Evolutionary conservation across 2,113 vertebrate genomes (phyloP).

Genomic region (Buteo buteo): DNA sequence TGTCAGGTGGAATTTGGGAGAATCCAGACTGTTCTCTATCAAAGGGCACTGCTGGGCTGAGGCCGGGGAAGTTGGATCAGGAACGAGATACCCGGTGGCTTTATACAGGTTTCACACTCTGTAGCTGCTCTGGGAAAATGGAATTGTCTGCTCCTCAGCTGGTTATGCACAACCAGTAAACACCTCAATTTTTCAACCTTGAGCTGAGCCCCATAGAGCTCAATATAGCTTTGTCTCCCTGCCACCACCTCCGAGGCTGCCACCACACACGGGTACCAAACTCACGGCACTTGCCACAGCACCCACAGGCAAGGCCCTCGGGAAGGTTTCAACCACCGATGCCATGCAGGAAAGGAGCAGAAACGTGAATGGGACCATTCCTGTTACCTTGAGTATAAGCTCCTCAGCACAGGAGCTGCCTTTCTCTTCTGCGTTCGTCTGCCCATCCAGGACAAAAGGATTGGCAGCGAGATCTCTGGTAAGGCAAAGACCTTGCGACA

Average conservation of each 20-base stretch:
- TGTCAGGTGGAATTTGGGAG: neutral
- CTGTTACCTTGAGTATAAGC: neutral
- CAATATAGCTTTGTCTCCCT: neutral
- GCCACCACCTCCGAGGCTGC: neutral
- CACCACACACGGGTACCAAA: neutral
- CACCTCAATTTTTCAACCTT: neutral
- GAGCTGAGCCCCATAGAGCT: neutral
- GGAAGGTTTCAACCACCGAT: neutral
- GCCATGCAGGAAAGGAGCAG: neutral
- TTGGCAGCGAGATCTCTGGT: neutral
- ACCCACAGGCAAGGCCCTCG: neutral
- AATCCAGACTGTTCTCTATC: neutral
- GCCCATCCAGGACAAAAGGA: neutral
- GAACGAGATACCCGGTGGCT: neutral
- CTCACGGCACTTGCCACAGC: neutral
- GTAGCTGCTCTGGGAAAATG: neutral
- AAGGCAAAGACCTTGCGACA: neutral
- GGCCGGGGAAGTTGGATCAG: neutral
- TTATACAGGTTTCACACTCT: neutral
- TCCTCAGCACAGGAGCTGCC: neutral
- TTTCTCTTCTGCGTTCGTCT: neutral
- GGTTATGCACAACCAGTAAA: neutral
- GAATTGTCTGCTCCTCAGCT: neutral
- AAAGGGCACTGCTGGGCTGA: neutral
- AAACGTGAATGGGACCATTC: neutral